phyloP scores from a whole-genome alignment of 2,113 vertebrate species.

The Pitta sordida region DNA sequence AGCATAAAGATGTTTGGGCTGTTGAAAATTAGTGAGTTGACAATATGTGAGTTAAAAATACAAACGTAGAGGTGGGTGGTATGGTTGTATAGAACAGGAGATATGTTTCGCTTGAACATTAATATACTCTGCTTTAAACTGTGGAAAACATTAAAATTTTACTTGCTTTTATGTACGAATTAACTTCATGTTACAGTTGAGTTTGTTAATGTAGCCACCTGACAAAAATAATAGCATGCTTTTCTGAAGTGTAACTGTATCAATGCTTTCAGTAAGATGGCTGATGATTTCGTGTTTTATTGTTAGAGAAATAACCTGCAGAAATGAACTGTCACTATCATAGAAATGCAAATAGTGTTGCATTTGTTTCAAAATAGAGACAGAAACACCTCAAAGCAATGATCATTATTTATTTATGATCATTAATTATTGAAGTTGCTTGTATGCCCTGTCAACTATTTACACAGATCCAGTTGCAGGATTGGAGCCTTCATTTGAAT shows the following conservation, averaged over 20 bases:
- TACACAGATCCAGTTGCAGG: conserved; percentile 42
- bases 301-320: neutral
- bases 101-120: neutral
- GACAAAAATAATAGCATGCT: neutral
- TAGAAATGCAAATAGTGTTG: neutral
- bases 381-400: neutral
- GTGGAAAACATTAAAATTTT: neutral
- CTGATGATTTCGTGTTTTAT: neutral
- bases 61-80: neutral
- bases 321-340: neutral
- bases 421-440: conserved; percentile 18
- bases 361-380: neutral
- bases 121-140: neutral
- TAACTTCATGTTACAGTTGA: neutral
- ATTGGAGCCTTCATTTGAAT: conserved; percentile 58
- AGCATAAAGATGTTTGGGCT: conserved; percentile 53
- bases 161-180: neutral
- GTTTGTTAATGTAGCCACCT: neutral
- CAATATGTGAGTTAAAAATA: conserved; percentile 31
- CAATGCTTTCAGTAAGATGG: neutral
- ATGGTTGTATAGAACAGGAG: neutral
- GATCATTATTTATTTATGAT: conserved; percentile 36
- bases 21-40: conserved; percentile 56
- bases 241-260: neutral
- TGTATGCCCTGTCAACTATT: conserved; percentile 36